Evolutionary conservation across 2,888 invertebrate genomes (phyloP).

Genomic region (Ennomos quercinarius): DNA sequence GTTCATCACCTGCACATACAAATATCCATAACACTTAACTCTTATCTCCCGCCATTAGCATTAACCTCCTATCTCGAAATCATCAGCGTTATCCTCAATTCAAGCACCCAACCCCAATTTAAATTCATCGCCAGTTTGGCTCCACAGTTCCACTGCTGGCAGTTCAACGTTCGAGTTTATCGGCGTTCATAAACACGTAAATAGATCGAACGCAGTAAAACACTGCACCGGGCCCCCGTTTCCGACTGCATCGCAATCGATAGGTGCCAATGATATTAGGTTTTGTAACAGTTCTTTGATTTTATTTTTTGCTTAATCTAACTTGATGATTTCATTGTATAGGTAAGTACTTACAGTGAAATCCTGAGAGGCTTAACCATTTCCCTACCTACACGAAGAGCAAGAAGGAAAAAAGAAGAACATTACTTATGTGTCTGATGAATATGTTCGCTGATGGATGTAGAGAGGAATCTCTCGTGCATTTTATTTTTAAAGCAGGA

Average conservation of each 20-base stretch:
- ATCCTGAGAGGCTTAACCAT: too few species aligned
- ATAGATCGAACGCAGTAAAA: slow-evolving; percentile 82
- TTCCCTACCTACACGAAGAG: too few species aligned
- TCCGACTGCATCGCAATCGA: slow-evolving; percentile 75
- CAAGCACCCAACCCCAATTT: slow-evolving; percentile 23
- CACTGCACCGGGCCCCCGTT: slow-evolving; percentile 62
- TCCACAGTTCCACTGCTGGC: slow-evolving; percentile 28
- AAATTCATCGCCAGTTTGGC: slow-evolving; percentile 25
- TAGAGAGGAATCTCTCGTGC: too few species aligned
- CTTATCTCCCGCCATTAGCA: slow-evolving; percentile 18
- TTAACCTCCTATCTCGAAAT: slow-evolving; percentile 23
- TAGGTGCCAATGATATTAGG: slow-evolving; percentile 58
- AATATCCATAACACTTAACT: slow-evolving; percentile 19
- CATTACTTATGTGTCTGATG: too few species aligned
- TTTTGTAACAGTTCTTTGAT: slow-evolving; percentile 17
- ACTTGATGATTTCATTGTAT: too few species aligned
- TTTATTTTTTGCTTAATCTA: slow-evolving; percentile 4
- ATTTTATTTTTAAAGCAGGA: too few species aligned
- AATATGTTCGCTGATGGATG: too few species aligned
- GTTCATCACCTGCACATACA: slow-evolving; percentile 8
- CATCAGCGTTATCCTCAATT: slow-evolving; percentile 25
- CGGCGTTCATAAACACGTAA: slow-evolving; percentile 77
- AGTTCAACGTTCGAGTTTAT: slow-evolving; percentile 71
- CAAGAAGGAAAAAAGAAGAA: too few species aligned
- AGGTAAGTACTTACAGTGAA: too few species aligned